These are phyloP conservation scores for Beris morrisii DNA, from an alignment of 2,888 invertebrate genomes.

Conservation along the genomic window DNA sequence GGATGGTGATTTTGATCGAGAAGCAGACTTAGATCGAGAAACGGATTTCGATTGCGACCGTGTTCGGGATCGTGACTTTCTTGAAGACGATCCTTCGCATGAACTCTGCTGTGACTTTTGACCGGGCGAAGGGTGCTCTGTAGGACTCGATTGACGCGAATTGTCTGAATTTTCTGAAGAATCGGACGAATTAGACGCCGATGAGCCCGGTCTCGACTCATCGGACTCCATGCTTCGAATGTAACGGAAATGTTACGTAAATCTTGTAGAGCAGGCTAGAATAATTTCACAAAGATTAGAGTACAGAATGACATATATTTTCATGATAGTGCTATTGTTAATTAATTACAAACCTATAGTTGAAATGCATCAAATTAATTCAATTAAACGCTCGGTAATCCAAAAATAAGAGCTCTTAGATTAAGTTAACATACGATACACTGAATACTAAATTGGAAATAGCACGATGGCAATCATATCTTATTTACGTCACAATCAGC, in stretches of 20 bases:
- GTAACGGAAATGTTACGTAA: neutral
- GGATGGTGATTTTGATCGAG: conserved; percentile 46
- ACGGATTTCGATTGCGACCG: conserved; percentile 47
- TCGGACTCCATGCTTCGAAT: conserved; percentile 44
- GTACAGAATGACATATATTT: neutral
- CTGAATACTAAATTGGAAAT: no score
- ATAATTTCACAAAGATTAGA: conserved; percentile 25
- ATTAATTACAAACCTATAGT: conserved; percentile 5
- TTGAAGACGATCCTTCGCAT: conserved; percentile 54
- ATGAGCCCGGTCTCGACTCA: conserved; percentile 52
- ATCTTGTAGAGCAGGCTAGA: conserved; percentile 20
- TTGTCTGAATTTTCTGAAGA: conserved; percentile 59
- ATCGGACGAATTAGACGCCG: conserved; percentile 54
- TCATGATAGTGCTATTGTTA: neutral
- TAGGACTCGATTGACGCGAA: conserved; percentile 46
- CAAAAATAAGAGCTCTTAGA: neutral
- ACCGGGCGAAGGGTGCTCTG: conserved; percentile 46
- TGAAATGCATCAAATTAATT: conserved; percentile 11
- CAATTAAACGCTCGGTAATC: neutral
- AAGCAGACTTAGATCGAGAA: conserved; percentile 47
- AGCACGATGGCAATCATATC: no score
- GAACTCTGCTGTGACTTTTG: conserved; percentile 50
- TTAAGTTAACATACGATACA: no score
- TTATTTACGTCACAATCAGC: no score
- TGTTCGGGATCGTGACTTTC: conserved; percentile 45